These are phyloP conservation scores for Vannuccia rotundouncinata DNA, from an alignment of 2,888 invertebrate genomes.

Conservation along the genomic window DNA sequence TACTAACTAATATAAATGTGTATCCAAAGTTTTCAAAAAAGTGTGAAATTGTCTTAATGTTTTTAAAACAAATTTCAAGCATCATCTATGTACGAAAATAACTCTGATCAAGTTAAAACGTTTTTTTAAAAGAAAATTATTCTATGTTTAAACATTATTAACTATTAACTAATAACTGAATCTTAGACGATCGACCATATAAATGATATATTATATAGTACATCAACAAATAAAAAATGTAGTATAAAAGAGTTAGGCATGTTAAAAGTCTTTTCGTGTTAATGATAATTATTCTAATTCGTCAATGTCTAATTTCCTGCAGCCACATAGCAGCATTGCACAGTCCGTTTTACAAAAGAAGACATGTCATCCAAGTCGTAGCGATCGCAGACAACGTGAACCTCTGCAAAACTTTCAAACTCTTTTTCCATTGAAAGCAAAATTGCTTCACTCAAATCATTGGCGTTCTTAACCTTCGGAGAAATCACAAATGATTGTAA, in stretches of 20 bases:
- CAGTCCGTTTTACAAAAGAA: no score
- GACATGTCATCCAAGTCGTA: background rate
- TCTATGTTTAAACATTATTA: background rate
- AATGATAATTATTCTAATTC: background rate
- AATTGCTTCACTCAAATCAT: background rate
- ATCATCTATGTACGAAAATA: background rate
- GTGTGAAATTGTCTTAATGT: constrained; percentile 4
- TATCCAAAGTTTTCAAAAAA: no score
- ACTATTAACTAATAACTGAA: no score
- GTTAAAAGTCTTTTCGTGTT: background rate
- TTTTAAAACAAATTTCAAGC: background rate
- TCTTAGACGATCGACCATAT: constrained; percentile 17
- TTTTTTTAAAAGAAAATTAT: background rate
- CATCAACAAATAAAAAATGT: background rate
- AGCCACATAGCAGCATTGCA: no score
- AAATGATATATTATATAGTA: background rate
- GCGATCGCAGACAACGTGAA: no score
- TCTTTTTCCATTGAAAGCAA: background rate
- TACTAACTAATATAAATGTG: constrained; percentile 3
- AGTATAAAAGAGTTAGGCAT: background rate
- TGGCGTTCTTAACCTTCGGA: background rate
- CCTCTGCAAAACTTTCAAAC: background rate
- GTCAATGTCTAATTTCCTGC: no score
- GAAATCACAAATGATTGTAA: background rate
- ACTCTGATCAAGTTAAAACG: background rate